Evolutionary conservation across 2,888 invertebrate genomes (phyloP), one percentile per base, ranked within the genome.

Genomic region (Campoplex capitator): DNA sequence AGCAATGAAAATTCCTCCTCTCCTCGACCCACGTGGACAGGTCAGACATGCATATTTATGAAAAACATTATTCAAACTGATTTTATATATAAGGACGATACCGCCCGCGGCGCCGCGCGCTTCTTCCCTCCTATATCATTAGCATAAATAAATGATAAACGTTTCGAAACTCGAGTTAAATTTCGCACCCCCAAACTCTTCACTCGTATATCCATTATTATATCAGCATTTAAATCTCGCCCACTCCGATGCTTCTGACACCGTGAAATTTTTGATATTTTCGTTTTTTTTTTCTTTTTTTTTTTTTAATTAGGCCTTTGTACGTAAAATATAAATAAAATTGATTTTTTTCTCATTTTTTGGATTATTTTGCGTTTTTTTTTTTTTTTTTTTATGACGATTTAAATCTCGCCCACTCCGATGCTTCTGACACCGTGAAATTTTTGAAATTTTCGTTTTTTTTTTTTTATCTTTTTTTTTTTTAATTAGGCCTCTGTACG

Each of bases 81-180:
- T 93, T 93, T 93, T 92, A 92, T 93, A 92, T 93, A 92, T 92
- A 92, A 93, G 92, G 91, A 92, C 92, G 92, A 93, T 91, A 91
- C 90, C 90, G 91, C 89, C 89, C 88, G 90, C 90, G 90, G 56
- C 91, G 90, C 90, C 84, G 73, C 82, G 77, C 73, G 71, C 23
- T 23, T 87, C 81, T 84, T 81, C 74, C 88, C 48, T 91, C 88
- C 86, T 23, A 23, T 23, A 23, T 23, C 80, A 92, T 93, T 93
- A 91, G 91, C 93, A 93, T 92, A 91, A 91, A 91, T 92, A 90
- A 91, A 89, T 91, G 92, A 93, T 93, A 92, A 91, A 92, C 91
- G 38, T 91, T 89, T 90, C 83, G 84, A 86, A 86, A 70, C 70
- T 70, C n/a, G 81, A 78, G 65, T 73, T n/a, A n/a, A n/a, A n/a